Evolutionary conservation across 1,140 invertebrate species (phyloP).

Genomic region (Lasaia peninsularis): DNA sequence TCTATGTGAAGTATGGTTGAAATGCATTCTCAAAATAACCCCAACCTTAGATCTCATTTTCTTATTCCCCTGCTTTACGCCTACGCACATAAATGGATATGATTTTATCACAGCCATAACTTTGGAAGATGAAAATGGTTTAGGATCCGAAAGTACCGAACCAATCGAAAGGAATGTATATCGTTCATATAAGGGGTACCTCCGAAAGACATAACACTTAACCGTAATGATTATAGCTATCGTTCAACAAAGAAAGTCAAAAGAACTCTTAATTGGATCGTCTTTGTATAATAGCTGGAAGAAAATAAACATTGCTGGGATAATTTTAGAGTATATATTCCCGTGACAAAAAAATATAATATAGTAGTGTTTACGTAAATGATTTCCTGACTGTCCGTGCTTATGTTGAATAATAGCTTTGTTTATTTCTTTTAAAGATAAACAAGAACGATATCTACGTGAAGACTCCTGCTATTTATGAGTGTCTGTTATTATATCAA

Average conservation of each 20-base stretch:
- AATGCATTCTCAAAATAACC: neutral
- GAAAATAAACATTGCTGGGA: slow-evolving; percentile 13
- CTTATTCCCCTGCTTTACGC: slow-evolving; percentile 9
- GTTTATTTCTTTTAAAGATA: neutral
- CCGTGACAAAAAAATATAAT: slow-evolving; percentile 10
- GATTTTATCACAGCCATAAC: slow-evolving; percentile 18
- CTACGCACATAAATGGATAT: slow-evolving; percentile 14
- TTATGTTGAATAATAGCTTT: neutral
- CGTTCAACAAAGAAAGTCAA: slow-evolving; percentile 49
- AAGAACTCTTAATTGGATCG: slow-evolving; percentile 50
- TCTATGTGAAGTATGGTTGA: neutral
- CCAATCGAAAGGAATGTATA: slow-evolving; percentile 31
- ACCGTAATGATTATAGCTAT: slow-evolving; percentile 47
- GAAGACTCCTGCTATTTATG: neutral
- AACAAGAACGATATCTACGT: neutral
- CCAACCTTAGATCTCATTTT: neutral
- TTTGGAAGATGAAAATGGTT: slow-evolving; percentile 8
- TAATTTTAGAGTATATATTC: slow-evolving; percentile 14
- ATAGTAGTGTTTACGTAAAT: slow-evolving; percentile 28
- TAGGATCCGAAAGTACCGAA: slow-evolving; percentile 13
- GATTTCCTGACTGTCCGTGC: slow-evolving; percentile 1
- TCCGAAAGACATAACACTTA: slow-evolving; percentile 35
- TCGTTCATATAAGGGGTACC: slow-evolving; percentile 25
- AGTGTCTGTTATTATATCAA: no score
- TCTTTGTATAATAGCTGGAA: neutral